Evolutionary conservation across 2,113 vertebrate genomes (phyloP), one percentile per base, ranked within the genome.

Genomic region (Anhinga rufa): DNA sequence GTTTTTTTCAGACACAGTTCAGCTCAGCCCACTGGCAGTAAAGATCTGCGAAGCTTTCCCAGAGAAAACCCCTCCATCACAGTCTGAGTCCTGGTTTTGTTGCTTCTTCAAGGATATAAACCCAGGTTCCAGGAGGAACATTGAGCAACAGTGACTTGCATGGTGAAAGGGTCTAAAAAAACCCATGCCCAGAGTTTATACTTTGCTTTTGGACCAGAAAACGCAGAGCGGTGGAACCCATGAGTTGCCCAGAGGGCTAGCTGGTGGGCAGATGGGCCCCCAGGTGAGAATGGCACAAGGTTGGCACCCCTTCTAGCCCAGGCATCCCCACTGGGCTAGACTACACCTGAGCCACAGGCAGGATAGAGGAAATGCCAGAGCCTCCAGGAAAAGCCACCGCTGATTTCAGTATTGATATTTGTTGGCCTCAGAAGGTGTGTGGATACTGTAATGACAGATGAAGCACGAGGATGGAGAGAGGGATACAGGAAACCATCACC

Each of bases 121-220:
- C 16, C 24, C 13, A 34, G 42, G 19, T 52, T 25, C 49, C 19
- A 26, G 19, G 34, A 65, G 42, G 32, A 58, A 48, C 19, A 31
- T 3, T 10, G 15, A 82, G 9, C 32, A 62, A 46, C 9, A 46
- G 28, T 32, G 10, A 51, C 19, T 60, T 68, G 34, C 4, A 17
- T 22, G 11, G 9, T 57, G 10, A 72, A 72, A 69, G 2, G 5
- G 6, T 60, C 48, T 38, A 14, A 84, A 86, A 69, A 42, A 38
- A 32, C 2, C 31, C 7, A 17, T 4, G 13, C 10, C 1, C 1
- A 4, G 14, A 5, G 8, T 16, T 75, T 54, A 7, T 40, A 26
- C 20, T 75, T 76, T 36, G 14, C 21, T 86, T 90, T 76, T 20
- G 54, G 36, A 86, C 10, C 58, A 57, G 26, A 51, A 92, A 76